Conservation (phyloP, 2,888 invertebrate genomes). For the Drosophila barbarae region DNA sequence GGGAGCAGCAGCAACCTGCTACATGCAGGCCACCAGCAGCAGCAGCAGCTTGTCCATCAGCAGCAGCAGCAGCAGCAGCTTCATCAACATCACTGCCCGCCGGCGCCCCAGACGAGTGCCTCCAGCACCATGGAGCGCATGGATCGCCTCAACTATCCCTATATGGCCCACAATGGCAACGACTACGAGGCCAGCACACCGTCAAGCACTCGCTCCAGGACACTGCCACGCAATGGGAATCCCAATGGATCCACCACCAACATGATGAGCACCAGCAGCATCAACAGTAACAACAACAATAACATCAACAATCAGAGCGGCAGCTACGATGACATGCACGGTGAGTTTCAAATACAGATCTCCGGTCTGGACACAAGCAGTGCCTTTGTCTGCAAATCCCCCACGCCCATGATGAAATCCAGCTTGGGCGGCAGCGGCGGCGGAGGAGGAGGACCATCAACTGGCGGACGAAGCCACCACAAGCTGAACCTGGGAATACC, state of each 20-base stretch:
- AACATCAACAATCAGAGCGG: constrained; percentile 79
- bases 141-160: constrained; percentile 62
- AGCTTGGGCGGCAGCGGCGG: constrained; percentile 1
- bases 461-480: constrained; percentile 46
- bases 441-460: neutral
- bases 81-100: constrained; percentile 69
- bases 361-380: constrained; percentile 82
- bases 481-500: constrained; percentile 78
- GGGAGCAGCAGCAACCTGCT: constrained; percentile 69
- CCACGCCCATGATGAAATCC: constrained; percentile 79
- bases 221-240: constrained; percentile 82
- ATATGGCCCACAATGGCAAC: constrained; percentile 83
- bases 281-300: constrained; percentile 14
- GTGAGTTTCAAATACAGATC: constrained; percentile 83
- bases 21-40: constrained; percentile 31
- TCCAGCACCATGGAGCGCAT: constrained; percentile 75
- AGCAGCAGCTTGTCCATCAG: constrained; percentile 16
- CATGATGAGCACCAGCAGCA: constrained; percentile 12
- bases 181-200: constrained; percentile 57
- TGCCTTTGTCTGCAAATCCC: constrained; percentile 81
- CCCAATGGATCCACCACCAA: constrained; percentile 13
- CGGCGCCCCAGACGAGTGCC: constrained; percentile 74
- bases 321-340: constrained; percentile 77
- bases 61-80: constrained; percentile 22
- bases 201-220: constrained; percentile 82